phyloP scores from a whole-genome alignment of 2,888 invertebrate species.

The Parapristionchus giblindavisi region DNA sequence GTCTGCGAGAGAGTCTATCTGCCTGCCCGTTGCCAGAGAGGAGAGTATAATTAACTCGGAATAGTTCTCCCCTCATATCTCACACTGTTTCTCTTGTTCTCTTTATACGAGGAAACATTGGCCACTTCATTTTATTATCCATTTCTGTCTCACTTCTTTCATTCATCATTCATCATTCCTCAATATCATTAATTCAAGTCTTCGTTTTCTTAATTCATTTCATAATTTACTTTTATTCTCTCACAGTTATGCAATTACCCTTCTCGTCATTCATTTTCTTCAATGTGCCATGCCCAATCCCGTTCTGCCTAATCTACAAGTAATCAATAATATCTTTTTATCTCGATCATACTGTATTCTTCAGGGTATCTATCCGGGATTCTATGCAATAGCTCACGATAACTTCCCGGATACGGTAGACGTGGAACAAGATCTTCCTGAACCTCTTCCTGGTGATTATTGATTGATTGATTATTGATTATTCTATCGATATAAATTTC shows the following conservation, averaged over 20 bases:
- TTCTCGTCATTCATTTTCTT: conserved; percentile 45
- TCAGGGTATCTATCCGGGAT: neutral
- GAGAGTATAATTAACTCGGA: too few relatives aligned
- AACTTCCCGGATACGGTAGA: conserved; percentile 41
- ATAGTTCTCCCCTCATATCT: too few relatives aligned
- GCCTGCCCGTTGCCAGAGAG: too few relatives aligned
- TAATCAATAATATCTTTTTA: neutral
- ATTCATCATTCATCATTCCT: neutral
- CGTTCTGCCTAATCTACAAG: conserved; percentile 43
- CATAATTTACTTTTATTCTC: neutral
- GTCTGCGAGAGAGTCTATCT: too few relatives aligned
- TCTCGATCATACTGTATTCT: neutral
- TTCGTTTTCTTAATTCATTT: too few relatives aligned
- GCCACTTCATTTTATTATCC: too few relatives aligned
- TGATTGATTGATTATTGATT: neutral
- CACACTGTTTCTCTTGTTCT: too few relatives aligned
- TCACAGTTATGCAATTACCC: conserved; percentile 42
- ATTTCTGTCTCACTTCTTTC: too few relatives aligned
- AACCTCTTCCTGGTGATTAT: conserved; percentile 6
- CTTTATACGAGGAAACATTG: too few relatives aligned
- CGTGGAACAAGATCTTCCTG: conserved; percentile 34
- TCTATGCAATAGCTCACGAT: neutral
- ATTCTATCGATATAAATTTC: neutral
- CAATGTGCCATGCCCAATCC: conserved; percentile 37
- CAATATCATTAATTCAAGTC: neutral